Conservation (phyloP, 92 coral and sea anemone species). For the Epizoanthus rinbou region DNA sequence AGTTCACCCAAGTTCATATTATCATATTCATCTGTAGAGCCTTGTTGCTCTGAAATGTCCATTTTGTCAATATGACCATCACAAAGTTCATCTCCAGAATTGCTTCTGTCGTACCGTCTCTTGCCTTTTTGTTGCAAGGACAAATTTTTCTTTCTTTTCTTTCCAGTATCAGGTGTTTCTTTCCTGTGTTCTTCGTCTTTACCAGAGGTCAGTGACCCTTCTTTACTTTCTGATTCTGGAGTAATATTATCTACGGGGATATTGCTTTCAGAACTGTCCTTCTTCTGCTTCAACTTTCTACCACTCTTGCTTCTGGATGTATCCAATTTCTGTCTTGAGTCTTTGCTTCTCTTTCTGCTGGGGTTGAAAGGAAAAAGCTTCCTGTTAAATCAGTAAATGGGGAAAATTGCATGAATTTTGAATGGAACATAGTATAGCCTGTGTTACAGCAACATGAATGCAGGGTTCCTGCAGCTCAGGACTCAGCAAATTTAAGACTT, state of each 20-base stretch:
- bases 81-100: background rate
- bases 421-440: no score
- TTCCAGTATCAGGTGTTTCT: background rate
- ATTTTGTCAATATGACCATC: background rate
- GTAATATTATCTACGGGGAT: background rate
- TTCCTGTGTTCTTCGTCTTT: background rate
- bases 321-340: background rate
- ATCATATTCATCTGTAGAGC: conserved; percentile 5
- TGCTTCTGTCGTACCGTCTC: background rate
- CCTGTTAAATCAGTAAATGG: background rate
- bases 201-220: background rate
- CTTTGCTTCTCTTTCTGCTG: conserved; percentile 1
- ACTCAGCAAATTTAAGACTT: no score
- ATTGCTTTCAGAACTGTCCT: background rate
- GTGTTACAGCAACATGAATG: no score
- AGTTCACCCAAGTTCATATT: conserved; percentile 1
- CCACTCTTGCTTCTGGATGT: background rate
- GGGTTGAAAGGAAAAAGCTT: background rate
- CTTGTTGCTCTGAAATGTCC: background rate
- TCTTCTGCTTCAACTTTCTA: background rate
- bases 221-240: background rate
- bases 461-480: no score
- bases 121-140: conserved; percentile 5
- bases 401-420: no score
- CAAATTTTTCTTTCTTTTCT: background rate